These are phyloP conservation scores for Odontomachus brunneus DNA, from an alignment of 1,140 invertebrate species.

Conservation along the genomic window DNA sequence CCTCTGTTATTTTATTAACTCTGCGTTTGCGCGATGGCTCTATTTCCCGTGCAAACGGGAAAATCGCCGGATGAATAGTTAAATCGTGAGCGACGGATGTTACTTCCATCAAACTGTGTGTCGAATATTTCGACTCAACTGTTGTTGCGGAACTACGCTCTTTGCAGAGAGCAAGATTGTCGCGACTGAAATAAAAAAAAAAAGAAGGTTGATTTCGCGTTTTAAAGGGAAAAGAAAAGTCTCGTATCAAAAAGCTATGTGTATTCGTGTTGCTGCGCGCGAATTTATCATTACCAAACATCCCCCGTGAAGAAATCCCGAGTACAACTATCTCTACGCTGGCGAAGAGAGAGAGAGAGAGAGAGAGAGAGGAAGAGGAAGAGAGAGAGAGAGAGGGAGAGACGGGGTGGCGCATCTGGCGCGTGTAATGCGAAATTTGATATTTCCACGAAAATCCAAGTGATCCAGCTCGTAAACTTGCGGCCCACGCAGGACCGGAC, in stretches of 20 bases:
- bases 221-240: no score
- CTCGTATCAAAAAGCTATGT: no score
- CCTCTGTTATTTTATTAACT: conserved; percentile 16
- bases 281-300: background rate
- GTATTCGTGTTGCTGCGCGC: no score
- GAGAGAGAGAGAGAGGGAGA: no score
- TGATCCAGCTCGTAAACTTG: conserved; percentile 7
- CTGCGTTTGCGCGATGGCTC: background rate
- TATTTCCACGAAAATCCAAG: conserved; percentile 16
- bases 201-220: no score
- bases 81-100: no score
- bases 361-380: no score
- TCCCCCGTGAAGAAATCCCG: background rate
- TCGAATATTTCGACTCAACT: no score
- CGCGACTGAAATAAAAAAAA: no score
- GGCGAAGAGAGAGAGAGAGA: background rate
- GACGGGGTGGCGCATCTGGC: background rate
- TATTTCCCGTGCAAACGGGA: background rate
- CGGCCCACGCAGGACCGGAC: background rate
- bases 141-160: no score
- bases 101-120: no score
- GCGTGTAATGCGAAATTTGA: conserved; percentile 25
- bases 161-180: no score
- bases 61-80: background rate
- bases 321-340: background rate